A percentile compares a stretch with the other conserved stretches of the same genome.
Conservation (phyloP, 92 coral and sea anemone species). For the Siderastrea radians region DNA sequence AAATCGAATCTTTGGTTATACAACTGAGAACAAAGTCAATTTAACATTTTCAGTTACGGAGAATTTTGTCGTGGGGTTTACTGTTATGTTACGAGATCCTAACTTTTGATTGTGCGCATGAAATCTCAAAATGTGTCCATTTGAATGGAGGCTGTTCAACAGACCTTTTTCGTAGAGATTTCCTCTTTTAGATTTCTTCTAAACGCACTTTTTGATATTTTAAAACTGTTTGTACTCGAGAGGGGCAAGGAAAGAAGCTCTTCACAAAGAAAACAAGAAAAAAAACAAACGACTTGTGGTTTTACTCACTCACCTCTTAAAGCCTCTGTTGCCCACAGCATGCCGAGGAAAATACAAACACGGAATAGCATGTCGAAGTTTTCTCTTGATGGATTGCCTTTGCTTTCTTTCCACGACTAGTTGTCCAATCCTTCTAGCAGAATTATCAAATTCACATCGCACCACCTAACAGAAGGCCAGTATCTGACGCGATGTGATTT, state of each 20-base stretch:
- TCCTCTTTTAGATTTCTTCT: no score
- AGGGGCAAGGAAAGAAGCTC: not conserved
- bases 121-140: not conserved
- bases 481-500: no score
- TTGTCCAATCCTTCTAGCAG: not conserved
- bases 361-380: constrained; percentile 11
- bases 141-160: no score
- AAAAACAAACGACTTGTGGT: not conserved
- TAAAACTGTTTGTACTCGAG: not conserved
- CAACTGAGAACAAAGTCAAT: no score
- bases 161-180: no score
- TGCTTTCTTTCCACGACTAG: not conserved
- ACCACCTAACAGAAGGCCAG: not conserved
- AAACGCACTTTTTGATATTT: not conserved
- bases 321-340: constrained; percentile 16
- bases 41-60: no score
- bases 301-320: constrained; percentile 14
- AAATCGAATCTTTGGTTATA: not conserved
- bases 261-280: not conserved
- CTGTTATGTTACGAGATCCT: no score
- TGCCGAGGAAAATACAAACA: not conserved
- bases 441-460: constrained; percentile 2
- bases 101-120: not conserved
- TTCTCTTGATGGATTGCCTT: not conserved
- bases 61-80: no score